Percentiles rank a stretch among this genome's conserved stretches.
These are phyloP conservation scores for Leptodirus hochenwartii DNA, from an alignment of 2,888 invertebrate genomes.

Conservation along the genomic window DNA sequence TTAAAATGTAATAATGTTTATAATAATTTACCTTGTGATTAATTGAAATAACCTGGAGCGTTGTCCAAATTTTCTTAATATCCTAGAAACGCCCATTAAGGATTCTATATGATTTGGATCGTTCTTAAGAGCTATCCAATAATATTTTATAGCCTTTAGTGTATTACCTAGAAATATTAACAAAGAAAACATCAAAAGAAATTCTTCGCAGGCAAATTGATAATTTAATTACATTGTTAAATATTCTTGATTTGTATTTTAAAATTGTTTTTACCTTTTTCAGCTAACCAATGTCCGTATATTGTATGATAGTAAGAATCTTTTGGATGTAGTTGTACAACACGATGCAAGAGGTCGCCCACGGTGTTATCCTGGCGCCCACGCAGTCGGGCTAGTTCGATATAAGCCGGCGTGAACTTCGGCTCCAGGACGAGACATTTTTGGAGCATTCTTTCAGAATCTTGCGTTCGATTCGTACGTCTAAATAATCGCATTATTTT, in stretches of 20 bases:
- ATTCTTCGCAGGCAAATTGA: slow-evolving; percentile 3
- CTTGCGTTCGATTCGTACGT: slow-evolving; percentile 38
- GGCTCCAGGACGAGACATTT: slow-evolving; percentile 48
- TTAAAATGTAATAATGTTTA: background rate
- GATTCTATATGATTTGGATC: slow-evolving; percentile 36
- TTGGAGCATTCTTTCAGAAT: slow-evolving; percentile 47
- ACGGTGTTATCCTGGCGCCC: slow-evolving; percentile 34
- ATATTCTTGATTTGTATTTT: slow-evolving; percentile 4
- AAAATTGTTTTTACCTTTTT: slow-evolving; percentile 32
- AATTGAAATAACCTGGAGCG: slow-evolving; percentile 45
- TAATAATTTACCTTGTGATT: slow-evolving; percentile 35
- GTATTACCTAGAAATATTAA: slow-evolving; percentile 29
- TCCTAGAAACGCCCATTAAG: slow-evolving; percentile 39
- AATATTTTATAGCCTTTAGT: slow-evolving; percentile 33
- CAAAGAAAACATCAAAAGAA: slow-evolving; percentile 4
- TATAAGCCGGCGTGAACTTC: slow-evolving; percentile 47
- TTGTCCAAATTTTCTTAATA: slow-evolving; percentile 43
- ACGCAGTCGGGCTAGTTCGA: slow-evolving; percentile 43
- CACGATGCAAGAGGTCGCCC: slow-evolving; percentile 37
- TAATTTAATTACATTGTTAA: slow-evolving; percentile 3
- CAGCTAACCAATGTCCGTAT: slow-evolving; percentile 52
- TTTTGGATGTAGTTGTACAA: slow-evolving; percentile 44
- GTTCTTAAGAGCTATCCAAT: slow-evolving; percentile 34
- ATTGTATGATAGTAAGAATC: slow-evolving; percentile 52
- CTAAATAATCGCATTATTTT: background rate